phyloP scores from a whole-genome alignment of 2,888 invertebrate species.

The Andrena dorsata region DNA sequence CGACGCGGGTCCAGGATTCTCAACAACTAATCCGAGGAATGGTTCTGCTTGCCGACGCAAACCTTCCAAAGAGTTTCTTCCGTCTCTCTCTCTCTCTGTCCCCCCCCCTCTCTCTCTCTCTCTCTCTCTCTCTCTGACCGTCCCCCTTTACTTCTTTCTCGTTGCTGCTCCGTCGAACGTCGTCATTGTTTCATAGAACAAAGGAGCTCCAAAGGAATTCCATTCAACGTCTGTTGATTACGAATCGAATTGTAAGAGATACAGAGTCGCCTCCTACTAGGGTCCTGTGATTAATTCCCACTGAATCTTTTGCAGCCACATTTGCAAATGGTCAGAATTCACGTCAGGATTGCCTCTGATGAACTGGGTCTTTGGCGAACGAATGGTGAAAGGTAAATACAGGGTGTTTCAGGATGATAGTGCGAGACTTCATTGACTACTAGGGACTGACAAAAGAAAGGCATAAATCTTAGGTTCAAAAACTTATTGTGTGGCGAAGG shows the following conservation, averaged over 20 bases:
- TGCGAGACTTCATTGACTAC: too few species aligned
- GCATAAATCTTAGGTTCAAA: too few species aligned
- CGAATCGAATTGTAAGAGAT: slow-evolving; percentile 57
- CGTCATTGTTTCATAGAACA: slow-evolving; percentile 53
- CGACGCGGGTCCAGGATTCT: slow-evolving; percentile 34
- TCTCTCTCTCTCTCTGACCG: background rate
- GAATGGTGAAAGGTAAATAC: slow-evolving; percentile 12
- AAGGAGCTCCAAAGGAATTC: slow-evolving; percentile 42
- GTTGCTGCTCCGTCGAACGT: slow-evolving; percentile 7
- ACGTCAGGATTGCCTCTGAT: background rate
- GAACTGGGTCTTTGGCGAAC: slow-evolving; percentile 4
- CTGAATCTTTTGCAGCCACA: slow-evolving; percentile 35
- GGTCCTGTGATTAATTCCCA: slow-evolving; percentile 45
- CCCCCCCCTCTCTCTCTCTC: too few species aligned
- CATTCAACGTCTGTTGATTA: slow-evolving; percentile 45
- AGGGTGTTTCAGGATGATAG: too few species aligned
- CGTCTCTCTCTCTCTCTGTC: background rate
- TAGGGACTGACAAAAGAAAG: too few species aligned
- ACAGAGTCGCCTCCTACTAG: slow-evolving; percentile 24
- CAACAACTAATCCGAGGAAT: slow-evolving; percentile 60
- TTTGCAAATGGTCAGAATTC: slow-evolving; percentile 11
- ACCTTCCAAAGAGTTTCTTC: slow-evolving; percentile 37
- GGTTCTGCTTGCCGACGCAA: slow-evolving; percentile 58
- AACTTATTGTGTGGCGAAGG: too few species aligned
- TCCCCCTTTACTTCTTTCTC: slow-evolving; percentile 7